phyloP scores from a whole-genome alignment of 2,888 invertebrate genomes.

The Diachrysia chrysitis region DNA sequence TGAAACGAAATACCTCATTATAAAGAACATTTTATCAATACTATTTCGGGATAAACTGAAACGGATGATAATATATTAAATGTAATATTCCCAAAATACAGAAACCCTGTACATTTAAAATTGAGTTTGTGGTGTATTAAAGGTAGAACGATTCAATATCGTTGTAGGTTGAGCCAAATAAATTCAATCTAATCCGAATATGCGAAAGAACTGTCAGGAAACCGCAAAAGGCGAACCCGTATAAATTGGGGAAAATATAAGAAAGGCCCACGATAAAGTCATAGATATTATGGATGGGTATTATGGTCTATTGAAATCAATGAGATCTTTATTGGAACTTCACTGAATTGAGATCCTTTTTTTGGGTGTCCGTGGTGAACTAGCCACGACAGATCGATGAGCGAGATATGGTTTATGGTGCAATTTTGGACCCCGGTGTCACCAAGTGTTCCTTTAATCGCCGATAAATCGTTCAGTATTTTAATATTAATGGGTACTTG shows the following conservation, averaged over 20 bases:
- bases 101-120: constrained; percentile 30
- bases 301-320: constrained; percentile 84
- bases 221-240: constrained; percentile 78
- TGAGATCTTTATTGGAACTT: constrained; percentile 83
- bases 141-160: constrained; percentile 64
- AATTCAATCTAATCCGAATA: constrained; percentile 77
- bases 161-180: constrained; percentile 68
- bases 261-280: constrained; percentile 78
- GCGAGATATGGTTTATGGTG: constrained; percentile 28
- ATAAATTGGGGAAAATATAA: constrained; percentile 83
- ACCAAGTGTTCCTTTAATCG: background rate
- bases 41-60: background rate
- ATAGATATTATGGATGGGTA: constrained; percentile 77
- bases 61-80: background rate
- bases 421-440: constrained; percentile 9
- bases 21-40: background rate
- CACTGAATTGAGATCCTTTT: constrained; percentile 75
- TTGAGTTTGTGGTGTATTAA: constrained; percentile 60
- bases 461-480: constrained; percentile 1
- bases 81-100: constrained; percentile 13
- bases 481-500: background rate
- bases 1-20: background rate
- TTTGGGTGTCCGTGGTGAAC: constrained; percentile 47
- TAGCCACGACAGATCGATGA: constrained; percentile 33
- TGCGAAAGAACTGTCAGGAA: constrained; percentile 75